Conservation (phyloP, 2,113 vertebrate species). For the Tapirus terrestris region DNA sequence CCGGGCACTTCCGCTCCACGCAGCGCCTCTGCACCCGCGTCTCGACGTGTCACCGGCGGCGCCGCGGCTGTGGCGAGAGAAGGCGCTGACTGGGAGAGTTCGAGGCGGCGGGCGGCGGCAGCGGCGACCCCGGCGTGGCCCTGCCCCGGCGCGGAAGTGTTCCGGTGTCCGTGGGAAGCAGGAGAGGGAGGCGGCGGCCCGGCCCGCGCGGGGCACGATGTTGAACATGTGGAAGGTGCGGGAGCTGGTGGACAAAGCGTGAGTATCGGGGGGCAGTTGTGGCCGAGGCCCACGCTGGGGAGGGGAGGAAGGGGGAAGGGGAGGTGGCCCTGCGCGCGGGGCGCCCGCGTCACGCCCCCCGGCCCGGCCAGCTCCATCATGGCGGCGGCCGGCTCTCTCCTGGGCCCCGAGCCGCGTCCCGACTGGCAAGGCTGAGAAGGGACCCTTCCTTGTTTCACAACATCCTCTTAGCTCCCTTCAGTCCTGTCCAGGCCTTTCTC, state of each 20-base stretch:
- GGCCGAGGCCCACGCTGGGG: conserved; percentile 46
- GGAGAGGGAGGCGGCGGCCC: conserved; percentile 70
- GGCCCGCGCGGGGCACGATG: conserved; percentile 87
- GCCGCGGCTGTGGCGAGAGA: conserved; percentile 2
- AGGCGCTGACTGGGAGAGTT: conserved; percentile 62
- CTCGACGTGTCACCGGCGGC: conserved; percentile 77
- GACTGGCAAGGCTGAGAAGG: not conserved
- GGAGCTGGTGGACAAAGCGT: conserved; percentile 98
- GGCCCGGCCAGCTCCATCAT: conserved; percentile 61
- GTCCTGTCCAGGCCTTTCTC: not conserved
- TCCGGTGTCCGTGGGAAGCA: conserved; percentile 69
- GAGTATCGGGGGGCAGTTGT: conserved; percentile 86
- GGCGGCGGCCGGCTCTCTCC: conserved; percentile 51
- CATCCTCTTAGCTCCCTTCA: not conserved
- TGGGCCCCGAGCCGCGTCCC: not conserved
- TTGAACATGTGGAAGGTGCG: conserved; percentile 97
- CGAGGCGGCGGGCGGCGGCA: conserved; percentile 57
- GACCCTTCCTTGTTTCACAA: not conserved
- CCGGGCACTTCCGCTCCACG: conserved; percentile 74
- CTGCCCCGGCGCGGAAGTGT: conserved; percentile 70
- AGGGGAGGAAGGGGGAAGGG: not conserved
- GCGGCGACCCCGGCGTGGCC: conserved; percentile 72
- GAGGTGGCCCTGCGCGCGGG: not conserved
- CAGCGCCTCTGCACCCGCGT: conserved; percentile 72
- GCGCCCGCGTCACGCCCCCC: conserved; percentile 59